Evolutionary conservation across 2,888 invertebrate species (phyloP), one percentile per base, ranked within the genome.

Genomic region (Thyatira batis): DNA sequence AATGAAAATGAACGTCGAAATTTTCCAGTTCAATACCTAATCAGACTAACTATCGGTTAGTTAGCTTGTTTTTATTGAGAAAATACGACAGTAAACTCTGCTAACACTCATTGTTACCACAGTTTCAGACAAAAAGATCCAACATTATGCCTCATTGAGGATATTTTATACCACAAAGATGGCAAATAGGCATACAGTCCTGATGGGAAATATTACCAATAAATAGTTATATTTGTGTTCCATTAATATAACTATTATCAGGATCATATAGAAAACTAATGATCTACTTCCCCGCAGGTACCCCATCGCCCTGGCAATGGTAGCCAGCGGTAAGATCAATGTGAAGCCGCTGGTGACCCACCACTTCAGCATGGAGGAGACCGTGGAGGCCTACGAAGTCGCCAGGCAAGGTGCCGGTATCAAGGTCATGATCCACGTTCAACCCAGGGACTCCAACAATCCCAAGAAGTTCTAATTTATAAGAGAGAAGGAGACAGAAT

Each of bases 361-460:
- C 84, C 95, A 96, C 81, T 98, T 94, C 85, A 90, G 89, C 59
- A 85, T 98, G 11, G 96, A 96, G 68, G 95, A 98, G 52, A 95
- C 97, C 0, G 73, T 94, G 6, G 92, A 96, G 74, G 98, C 98
- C 0, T 98, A 98, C 84, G 95, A 98, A 72, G 95, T 95, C 4
- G 94, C 97, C 0, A 94, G 94, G 60, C 94, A 93, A 50, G 96
- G 96, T 1, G 85, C 92, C 49, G 96, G 95, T 59, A 96, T 98
- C 73, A 98, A 98, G 89, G 96, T 98, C 67, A 96, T 98, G 94
- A 98, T 98, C 54, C 96, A 97, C 78, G 93, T 93, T 1, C 93
- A 93, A 68, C 92, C 93, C 0, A 69, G 88, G 6, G 84, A 94
- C 64, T 59, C 87, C 13, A 94, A 94, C 71, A 94, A 94, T 69